Evolutionary conservation across 2,888 invertebrate species (phyloP).

Genomic region (Theretra japonica): DNA sequence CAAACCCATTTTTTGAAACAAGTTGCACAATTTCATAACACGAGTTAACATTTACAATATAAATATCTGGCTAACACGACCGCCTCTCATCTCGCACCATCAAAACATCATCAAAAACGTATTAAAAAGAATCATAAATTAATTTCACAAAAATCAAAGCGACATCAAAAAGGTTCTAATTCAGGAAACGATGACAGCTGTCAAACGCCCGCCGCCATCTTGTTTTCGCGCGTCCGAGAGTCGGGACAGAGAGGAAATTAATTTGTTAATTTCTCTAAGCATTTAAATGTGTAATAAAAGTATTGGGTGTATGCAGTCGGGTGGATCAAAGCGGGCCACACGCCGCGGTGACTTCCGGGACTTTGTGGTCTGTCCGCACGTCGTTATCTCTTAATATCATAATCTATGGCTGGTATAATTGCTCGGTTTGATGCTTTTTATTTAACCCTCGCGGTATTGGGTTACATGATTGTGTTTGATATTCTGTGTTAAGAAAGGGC

Average conservation of each 20-base stretch:
- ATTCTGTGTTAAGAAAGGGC: too few relatives aligned
- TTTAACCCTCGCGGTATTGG: slow-evolving; percentile 10
- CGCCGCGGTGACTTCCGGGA: slow-evolving; percentile 23
- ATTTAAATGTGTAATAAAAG: slow-evolving; percentile 21
- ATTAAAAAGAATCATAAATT: slow-evolving; percentile 50
- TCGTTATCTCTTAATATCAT: slow-evolving; percentile 51
- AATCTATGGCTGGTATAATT: slow-evolving; percentile 41
- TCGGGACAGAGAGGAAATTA: slow-evolving; percentile 19
- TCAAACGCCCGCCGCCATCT: slow-evolving; percentile 28
- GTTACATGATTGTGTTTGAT: not conserved
- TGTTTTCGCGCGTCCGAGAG: slow-evolving; percentile 28
- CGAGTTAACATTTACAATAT: slow-evolving; percentile 8
- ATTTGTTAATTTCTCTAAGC: slow-evolving; percentile 20
- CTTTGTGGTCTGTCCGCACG: slow-evolving; percentile 30
- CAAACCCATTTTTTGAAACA: slow-evolving; percentile 11
- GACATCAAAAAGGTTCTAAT: slow-evolving; percentile 46
- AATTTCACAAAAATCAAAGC: slow-evolving; percentile 56
- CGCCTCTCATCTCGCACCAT: slow-evolving; percentile 25
- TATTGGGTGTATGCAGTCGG: slow-evolving; percentile 21
- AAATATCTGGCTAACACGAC: slow-evolving; percentile 16
- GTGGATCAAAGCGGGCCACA: slow-evolving; percentile 28
- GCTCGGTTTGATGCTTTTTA: slow-evolving; percentile 17
- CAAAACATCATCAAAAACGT: slow-evolving; percentile 34
- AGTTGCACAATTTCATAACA: slow-evolving; percentile 22
- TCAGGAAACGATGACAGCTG: slow-evolving; percentile 46